Percentiles rank a stretch among this genome's conserved stretches.
Conservation (phyloP, 92 coral and sea anemone genomes). For the Metridium senile region DNA sequence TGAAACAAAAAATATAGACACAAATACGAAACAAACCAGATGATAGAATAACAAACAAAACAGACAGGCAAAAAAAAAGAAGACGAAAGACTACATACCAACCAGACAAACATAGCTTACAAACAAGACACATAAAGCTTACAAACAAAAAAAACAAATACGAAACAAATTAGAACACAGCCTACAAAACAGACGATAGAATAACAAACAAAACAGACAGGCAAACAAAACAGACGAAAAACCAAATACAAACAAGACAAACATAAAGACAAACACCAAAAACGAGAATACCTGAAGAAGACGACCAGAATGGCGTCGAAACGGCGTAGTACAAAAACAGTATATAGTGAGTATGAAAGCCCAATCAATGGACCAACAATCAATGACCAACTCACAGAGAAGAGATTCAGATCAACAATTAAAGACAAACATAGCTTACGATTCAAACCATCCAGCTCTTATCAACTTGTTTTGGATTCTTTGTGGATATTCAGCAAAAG, state of each 20-base stretch:
- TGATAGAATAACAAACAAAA: neutral
- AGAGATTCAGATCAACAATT: neutral
- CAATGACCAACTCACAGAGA: too few species aligned
- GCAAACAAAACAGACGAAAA: neutral
- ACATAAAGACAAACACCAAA: neutral
- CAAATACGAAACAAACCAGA: neutral
- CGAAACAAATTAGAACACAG: neutral
- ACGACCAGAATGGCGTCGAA: too few species aligned
- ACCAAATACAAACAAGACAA: neutral
- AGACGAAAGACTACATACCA: too few species aligned
- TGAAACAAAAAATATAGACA: neutral
- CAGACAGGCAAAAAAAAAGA: neutral
- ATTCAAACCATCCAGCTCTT: conserved; percentile 90
- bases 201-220: neutral
- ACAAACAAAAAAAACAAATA: neutral
- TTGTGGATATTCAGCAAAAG: conserved; percentile 96
- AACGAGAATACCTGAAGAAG: too few species aligned
- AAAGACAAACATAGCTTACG: conserved; percentile 56
- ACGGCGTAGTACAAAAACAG: too few species aligned
- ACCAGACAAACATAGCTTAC: too few species aligned
- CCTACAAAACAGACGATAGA: neutral
- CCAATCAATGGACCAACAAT: too few species aligned
- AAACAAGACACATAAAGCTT: too few species aligned
- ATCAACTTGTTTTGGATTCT: conserved; percentile 91
- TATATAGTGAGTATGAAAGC: too few species aligned